Evolutionary conservation across 1,140 invertebrate species (phyloP).

Genomic region (Drosophila kikkawai): DNA sequence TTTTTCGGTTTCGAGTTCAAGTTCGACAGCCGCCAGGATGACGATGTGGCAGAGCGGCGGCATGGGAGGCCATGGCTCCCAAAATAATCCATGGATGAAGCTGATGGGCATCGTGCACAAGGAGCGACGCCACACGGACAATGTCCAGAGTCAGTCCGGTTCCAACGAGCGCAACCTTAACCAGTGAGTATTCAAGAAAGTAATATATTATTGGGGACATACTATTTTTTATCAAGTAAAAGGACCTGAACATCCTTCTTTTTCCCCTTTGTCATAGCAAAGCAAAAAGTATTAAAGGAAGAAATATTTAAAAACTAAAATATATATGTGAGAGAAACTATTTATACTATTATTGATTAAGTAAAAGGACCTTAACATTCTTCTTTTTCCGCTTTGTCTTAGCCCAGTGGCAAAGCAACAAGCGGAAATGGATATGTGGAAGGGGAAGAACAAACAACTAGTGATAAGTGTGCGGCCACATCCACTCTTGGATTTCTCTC

Average conservation of each 20-base stretch:
- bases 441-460: conserved; percentile 3
- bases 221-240: no score
- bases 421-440: conserved; percentile 4
- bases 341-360: no score
- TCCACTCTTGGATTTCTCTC: background rate
- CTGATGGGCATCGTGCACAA: conserved; percentile 93
- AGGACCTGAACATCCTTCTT: no score
- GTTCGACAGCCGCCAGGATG: conserved; percentile 84
- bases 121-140: conserved; percentile 88
- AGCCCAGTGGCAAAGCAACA: background rate
- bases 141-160: conserved; percentile 86
- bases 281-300: no score
- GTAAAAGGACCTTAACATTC: background rate
- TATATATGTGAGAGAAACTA: no score
- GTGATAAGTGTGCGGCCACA: conserved; percentile 11
- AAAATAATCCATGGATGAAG: conserved; percentile 93
- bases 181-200: conserved; percentile 86
- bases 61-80: conserved; percentile 90
- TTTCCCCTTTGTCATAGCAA: no score
- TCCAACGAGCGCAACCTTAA: conserved; percentile 88
- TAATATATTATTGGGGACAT: no score
- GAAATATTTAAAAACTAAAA: no score
- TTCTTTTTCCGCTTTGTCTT: background rate
- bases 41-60: conserved; percentile 91
- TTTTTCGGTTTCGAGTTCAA: conserved; percentile 14